Base-by-base conservation (phyloP, 1,140 invertebrate genomes). In the Amphibalanus amphitrite region DNA sequence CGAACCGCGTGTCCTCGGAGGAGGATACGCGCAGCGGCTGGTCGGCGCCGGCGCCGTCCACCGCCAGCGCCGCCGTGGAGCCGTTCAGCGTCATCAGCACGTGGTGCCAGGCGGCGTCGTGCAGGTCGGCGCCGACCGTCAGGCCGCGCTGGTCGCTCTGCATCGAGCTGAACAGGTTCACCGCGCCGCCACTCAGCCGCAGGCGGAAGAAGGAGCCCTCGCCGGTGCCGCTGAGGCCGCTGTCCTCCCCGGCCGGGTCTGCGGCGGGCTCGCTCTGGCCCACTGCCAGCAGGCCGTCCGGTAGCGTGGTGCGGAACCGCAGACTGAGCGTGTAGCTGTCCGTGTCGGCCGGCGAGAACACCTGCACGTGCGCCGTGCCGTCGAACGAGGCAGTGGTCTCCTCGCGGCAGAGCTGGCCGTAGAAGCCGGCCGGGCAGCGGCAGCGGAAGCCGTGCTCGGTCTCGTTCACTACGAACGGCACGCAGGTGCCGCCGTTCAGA, bases 101-200 rank as follows among this genome's bases (percentile, higher is more conserved):
- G 77, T 90, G 89, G 76, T 94, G 91, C 92, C 92, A 95, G 47
- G 86, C 85, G 71, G 89, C 90, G 77, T 93, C 87, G 77, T 94
- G 93, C 20, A 94, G 81, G 74, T 86, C 85, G 28, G 87, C 87
- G 0, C 89, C 91, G 73, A 92, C 88, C 77, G 90, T 92, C 3
- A 93, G 90, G 0, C 91, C 92, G 76, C 91, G 89, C 69, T 89
- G 92, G 80, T 90, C 92, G 78, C 93, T 93, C 6, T 93, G 78
- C 47, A 94, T 79, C 74, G 89, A 91, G 0, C 91, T 91, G 75
- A 91, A 90, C 30, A 94, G 81, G 80, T 94, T 94, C 8, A 95
- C 81, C 47, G 89, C 83, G 23, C 92, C 92, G 75, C 88, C 86
- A 0, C 87, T 85, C 26, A 95, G 82, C 75, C 64, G 64, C 6